Base-by-base conservation (phyloP, 2,888 invertebrate species). In the Eupsilia transversa region DNA sequence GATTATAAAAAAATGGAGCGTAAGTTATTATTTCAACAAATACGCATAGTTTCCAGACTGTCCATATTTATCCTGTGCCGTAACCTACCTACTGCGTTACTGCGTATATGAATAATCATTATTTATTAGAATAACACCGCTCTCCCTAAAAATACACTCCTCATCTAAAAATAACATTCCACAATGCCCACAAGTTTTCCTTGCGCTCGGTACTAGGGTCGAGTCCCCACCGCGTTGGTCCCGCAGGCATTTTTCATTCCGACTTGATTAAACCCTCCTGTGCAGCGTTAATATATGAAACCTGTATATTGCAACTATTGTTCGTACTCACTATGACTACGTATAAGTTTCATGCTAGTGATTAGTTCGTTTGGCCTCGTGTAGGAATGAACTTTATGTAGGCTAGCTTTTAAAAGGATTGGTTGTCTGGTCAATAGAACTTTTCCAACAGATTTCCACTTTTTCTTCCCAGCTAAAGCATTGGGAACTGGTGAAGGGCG, bases 221-320 rank as follows among this genome's bases (percentile, higher is more conserved):
- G 76, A 65, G 83, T 83, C 89, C 86, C 86, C 85, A 81, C 79
- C 74, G 85, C 80, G 49, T 79, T 60, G 91, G 89, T 90, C 92
- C 94, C 93, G 94, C 92, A 90, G 94, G 95, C 95, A 94, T 95
- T 95, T 95, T 95, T 95, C 95, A 95, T 95, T 91, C 92, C 92
- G 92, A 93, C 94, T 95, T 95, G 95, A 96, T 96, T 95, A 96
- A 95, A 95, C 93, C 94, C 94, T 89, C 88, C 89, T 87, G 83
- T 88, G 57, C 83, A 83, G 88, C 88, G 92, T 91, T 94, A 94
- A 94, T 94, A 91, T 93, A 94, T 92, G 91, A 92, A 89, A 92
- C 90, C 86, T 87, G 87, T 90, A 87, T 88, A 87, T 90, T 86
- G 86, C 86, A 89, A 90, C 89, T 90, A 90, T 90, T 88, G 78